Conservation (phyloP, 2,888 invertebrate species). For the Hypsopygia costalis region DNA sequence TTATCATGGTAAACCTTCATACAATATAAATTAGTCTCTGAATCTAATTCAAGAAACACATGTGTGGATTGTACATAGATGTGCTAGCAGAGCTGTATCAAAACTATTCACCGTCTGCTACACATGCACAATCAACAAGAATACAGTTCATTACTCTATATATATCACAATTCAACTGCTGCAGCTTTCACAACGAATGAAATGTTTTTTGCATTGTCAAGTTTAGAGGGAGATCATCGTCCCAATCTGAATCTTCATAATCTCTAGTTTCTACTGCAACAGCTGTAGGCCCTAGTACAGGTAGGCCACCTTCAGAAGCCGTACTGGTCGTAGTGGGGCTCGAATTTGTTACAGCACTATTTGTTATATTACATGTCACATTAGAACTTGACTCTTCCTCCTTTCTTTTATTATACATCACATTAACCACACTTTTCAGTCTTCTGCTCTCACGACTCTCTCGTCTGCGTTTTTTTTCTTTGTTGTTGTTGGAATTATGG, state of each 20-base stretch:
- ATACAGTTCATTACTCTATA: conserved; percentile 2
- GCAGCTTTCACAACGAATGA: conserved; percentile 17
- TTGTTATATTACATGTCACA: conserved; percentile 22
- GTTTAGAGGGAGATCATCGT: conserved; percentile 61
- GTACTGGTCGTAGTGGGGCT: conserved; percentile 5
- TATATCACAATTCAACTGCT: conserved; percentile 5
- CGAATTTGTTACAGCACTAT: conserved; percentile 12
- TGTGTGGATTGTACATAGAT: conserved; percentile 2
- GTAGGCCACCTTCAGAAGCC: not conserved
- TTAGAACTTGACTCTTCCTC: conserved; percentile 33
- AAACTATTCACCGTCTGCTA: not conserved
- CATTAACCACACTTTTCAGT: conserved; percentile 67
- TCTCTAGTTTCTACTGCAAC: conserved; percentile 2
- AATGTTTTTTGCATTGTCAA: conserved; percentile 44
- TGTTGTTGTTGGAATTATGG: conserved; percentile 16
- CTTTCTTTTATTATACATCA: conserved; percentile 40
- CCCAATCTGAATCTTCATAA: conserved; percentile 42
- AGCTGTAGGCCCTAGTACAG: not conserved
- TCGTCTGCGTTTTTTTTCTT: conserved; percentile 19
- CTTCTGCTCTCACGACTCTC: conserved; percentile 46
- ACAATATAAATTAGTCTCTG: conserved; percentile 6
- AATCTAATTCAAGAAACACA: conserved; percentile 10
- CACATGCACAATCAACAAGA: not conserved
- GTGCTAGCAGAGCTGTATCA: not conserved
- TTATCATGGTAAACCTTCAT: not conserved